phyloP scores from a whole-genome alignment of 2,797 vertebrate species.

The Brachyrhaphis roseni region DNA sequence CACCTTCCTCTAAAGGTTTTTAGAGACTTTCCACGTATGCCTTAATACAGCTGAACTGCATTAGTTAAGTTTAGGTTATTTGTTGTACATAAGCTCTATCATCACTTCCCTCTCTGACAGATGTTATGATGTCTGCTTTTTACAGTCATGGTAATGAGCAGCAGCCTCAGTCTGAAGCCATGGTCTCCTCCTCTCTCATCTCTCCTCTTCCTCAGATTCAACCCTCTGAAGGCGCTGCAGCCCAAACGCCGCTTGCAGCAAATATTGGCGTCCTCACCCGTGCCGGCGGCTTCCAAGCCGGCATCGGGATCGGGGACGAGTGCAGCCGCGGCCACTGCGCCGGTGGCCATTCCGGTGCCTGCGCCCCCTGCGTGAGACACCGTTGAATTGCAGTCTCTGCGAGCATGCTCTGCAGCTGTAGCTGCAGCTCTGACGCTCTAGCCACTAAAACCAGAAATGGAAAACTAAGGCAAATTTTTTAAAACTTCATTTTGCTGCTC shows the following conservation, averaged over 20 bases:
- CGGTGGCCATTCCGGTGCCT: constrained; percentile 63
- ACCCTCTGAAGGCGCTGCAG: constrained; percentile 84
- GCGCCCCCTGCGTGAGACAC: constrained; percentile 80
- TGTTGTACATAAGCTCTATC: background rate
- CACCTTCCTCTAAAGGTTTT: background rate
- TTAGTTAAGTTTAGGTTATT: constrained; percentile 12
- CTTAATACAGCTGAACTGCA: background rate
- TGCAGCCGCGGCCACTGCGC: constrained; percentile 35
- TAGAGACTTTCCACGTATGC: background rate
- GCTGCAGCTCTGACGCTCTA: constrained; percentile 49
- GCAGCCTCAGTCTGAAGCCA: constrained; percentile 38
- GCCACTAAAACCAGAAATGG: constrained; percentile 46
- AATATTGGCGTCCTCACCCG: constrained; percentile 74
- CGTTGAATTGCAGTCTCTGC: constrained; percentile 63
- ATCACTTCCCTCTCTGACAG: background rate
- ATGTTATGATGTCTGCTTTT: background rate
- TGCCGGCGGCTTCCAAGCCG: constrained; percentile 56
- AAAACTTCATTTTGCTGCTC: background rate
- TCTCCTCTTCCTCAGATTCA: constrained; percentile 82
- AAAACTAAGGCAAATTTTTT: background rate
- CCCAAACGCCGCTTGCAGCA: constrained; percentile 83
- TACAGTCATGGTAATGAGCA: background rate
- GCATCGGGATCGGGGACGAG: constrained; percentile 44
- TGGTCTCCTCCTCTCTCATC: constrained; percentile 66
- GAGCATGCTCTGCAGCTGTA: constrained; percentile 65